Percentiles rank a stretch among this genome's conserved stretches.
Conservation (phyloP, 2,113 vertebrate species). For the Atrichornis clamosus region DNA sequence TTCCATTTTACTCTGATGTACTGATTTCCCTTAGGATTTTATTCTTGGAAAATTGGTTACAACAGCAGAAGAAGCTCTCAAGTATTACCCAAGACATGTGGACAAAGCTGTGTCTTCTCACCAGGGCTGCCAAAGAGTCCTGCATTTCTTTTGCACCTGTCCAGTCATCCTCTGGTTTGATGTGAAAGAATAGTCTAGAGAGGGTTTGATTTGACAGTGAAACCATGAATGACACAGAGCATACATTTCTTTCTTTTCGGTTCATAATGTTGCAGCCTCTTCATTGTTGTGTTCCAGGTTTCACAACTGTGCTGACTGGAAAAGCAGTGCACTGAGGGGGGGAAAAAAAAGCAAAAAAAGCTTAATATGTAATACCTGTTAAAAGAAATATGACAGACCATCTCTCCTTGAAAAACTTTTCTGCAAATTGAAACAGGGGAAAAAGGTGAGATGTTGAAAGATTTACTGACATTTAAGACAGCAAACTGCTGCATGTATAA, state of each 20-base stretch:
- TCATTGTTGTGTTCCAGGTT: not conserved
- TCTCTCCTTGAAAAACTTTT: not conserved
- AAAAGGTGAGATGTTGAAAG: not conserved
- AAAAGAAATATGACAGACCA: not conserved
- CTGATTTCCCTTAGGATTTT: not conserved
- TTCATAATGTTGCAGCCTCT: not conserved
- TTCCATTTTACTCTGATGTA: not conserved
- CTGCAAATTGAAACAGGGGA: not conserved
- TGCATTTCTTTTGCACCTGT: fast-evolving
- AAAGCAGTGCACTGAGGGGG: fast-evolving
- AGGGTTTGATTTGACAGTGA: not conserved
- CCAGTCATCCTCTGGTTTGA: not conserved
- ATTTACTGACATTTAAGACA: not conserved
- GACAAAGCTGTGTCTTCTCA: not conserved
- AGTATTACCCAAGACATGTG: not conserved
- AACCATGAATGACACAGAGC: not conserved
- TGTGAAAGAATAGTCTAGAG: not conserved
- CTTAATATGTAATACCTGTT: not conserved
- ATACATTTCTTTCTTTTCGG: not conserved
- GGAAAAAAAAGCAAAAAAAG: not conserved
- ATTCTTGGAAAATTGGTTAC: not conserved
- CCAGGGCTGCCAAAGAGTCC: not conserved
- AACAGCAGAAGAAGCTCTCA: not conserved
- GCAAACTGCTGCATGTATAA: not conserved
- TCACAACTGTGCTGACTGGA: not conserved